Base-by-base conservation (phyloP, 2,888 invertebrate species). In the Drosophila meridiana region DNA sequence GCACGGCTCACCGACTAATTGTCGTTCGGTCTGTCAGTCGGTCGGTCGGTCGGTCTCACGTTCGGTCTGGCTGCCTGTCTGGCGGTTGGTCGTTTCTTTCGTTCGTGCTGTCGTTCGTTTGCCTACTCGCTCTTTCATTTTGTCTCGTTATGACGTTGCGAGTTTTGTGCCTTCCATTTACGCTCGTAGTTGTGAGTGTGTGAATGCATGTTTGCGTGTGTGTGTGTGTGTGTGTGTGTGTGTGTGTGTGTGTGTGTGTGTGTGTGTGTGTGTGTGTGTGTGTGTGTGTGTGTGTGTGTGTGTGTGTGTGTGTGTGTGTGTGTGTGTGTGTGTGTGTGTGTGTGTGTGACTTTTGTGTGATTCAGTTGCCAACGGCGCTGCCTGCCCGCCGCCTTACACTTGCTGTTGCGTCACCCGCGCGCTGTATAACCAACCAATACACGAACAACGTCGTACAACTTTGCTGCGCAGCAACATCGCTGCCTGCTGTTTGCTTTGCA, bases 321-420 rank as follows among this genome's bases (percentile, higher is more conserved):
- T 42, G 8, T n/a, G 13, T 13, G 5, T 52, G 34, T 69, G 42
- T 74, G 59, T 78, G 56, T 73, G 8, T 34, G 8, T 34, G 9
- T 34, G 38, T 38, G 11, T 38, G 38, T 38, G 38, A 38, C 38
- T 38, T 4, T 11, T 4, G 11, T 38, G 13, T 38, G 38, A 71
- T 73, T 86, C 82, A 81, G 89, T 88, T 85, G 85, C 83, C 87
- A 85, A 85, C 85, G 81, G 81, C 77, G 76, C 84, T 80, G 86
- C 78, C 69, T 61, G 68, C 60, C 60, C 59, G 66, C 82, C 70
- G 69, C 72, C 85, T 76, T 89, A 87, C 86, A 86, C 86, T 86
- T 86, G 89, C 87, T 89, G 89, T 87, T 85, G 85, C 89, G 85
- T 85, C 85, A 85, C 89, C 85, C 85, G 83, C 83, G 69, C 84